Evolutionary conservation across 2,797 vertebrate genomes (phyloP).

Genomic region (Pogoniulus pusillus): DNA sequence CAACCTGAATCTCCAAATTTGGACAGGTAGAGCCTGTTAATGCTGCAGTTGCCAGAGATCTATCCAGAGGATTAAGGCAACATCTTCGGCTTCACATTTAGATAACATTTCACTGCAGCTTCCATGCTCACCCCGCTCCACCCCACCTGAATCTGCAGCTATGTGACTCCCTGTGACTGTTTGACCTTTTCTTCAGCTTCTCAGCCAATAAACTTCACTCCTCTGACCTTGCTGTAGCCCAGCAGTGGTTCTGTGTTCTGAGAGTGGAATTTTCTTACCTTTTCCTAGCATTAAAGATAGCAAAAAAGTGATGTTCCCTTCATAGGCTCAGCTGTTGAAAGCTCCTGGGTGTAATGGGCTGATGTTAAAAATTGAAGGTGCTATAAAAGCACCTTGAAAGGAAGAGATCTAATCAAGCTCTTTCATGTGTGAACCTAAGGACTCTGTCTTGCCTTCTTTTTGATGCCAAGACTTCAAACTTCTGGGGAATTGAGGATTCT

Average conservation of each 20-base stretch:
- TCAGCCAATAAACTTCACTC: background rate
- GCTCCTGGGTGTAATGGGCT: background rate
- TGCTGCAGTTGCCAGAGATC: background rate
- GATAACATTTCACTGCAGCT: background rate
- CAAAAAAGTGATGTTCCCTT: background rate
- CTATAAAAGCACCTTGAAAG: background rate
- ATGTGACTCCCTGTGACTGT: background rate
- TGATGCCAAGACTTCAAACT: background rate
- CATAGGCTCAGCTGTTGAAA: background rate
- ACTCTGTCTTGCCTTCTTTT: background rate
- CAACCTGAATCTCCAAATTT: background rate
- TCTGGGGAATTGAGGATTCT: background rate
- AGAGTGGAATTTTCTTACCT: background rate
- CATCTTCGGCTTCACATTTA: slow-evolving; percentile 15
- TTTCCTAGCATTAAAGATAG: background rate
- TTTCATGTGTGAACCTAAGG: background rate
- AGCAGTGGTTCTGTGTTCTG: background rate
- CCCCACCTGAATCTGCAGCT: background rate
- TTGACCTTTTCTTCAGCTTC: slow-evolving; percentile 51
- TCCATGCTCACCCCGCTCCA: background rate
- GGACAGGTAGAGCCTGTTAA: slow-evolving; percentile 4
- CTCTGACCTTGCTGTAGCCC: background rate
- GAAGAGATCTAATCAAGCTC: background rate
- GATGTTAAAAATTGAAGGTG: background rate
- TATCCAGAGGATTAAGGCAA: background rate